Percentiles rank a stretch among this genome's conserved stretches.
Evolutionary conservation across 2,888 invertebrate genomes (phyloP).

Genomic region (Blera fallax): DNA sequence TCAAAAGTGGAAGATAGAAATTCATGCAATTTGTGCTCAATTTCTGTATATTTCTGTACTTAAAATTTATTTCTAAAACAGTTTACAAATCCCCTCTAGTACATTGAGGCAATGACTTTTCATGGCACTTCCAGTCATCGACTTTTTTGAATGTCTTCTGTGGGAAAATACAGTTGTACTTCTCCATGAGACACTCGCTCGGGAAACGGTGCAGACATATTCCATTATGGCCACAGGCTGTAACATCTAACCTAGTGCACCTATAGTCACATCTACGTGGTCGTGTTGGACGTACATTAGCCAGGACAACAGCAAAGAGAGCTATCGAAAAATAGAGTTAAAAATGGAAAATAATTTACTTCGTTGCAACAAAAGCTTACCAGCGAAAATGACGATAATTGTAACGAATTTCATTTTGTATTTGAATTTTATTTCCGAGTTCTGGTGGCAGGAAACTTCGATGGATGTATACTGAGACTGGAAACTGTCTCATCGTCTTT

Average conservation of each 20-base stretch:
- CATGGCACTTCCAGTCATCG: slow-evolving; percentile 21
- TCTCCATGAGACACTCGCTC: slow-evolving; percentile 75
- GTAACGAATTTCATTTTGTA: background rate
- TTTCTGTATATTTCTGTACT: background rate
- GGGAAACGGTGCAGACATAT: slow-evolving; percentile 76
- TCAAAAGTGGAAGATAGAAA: no score
- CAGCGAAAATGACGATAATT: background rate
- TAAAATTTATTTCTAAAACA: background rate
- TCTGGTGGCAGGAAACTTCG: background rate
- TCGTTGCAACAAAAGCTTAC: background rate
- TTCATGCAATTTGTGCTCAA: no score
- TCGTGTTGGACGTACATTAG: slow-evolving; percentile 12
- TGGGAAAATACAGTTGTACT: slow-evolving; percentile 77
- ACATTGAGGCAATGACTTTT: slow-evolving; percentile 13
- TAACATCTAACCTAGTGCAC: slow-evolving; percentile 74
- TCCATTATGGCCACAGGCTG: slow-evolving; percentile 76
- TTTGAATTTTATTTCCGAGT: background rate
- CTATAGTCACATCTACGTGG: slow-evolving; percentile 73
- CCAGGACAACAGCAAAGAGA: slow-evolving; percentile 8
- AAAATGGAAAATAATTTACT: no score
- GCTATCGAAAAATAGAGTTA: no score
- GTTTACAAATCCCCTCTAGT: slow-evolving; percentile 7
- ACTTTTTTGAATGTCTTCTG: slow-evolving; percentile 36
- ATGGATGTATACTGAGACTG: background rate
- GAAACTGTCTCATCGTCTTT: background rate